Evolutionary conservation across 2,113 vertebrate genomes (phyloP), one percentile per base, ranked within the genome.

Genomic region (Erythrolamprus reginae): DNA sequence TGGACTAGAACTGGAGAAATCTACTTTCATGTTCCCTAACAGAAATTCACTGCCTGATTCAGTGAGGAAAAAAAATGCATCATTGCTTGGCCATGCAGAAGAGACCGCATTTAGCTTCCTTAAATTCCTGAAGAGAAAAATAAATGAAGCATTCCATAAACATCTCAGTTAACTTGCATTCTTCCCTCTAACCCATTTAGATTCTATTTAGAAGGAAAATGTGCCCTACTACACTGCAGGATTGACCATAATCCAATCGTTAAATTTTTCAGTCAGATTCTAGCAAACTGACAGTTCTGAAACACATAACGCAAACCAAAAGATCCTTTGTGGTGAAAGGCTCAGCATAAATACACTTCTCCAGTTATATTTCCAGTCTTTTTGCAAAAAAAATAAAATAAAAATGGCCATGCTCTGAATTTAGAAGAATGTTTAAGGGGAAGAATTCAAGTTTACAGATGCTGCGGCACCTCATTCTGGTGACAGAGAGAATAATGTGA

Each of bases 401-500:
- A n/a, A n/a, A n/a, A n/a, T n/a, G n/a, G n/a, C 50, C 47, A 86
- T 82, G 17, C 58, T 82, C 88, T 47, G 10, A 84, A 15, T 61
- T 92, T 86, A 91, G 82, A 91, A 87, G 10, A 91, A 1, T 5
- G 65, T 24, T 52, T 94, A 94, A 94, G 89, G 42, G 92, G 56
- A 93, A 92, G 83, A 93, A 82, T 94, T 52, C 90, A 92, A 82
- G 65, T 89, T 84, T 87, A 45, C 45, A 93, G 89, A 86, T 95
- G 92, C 89, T 91, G 82, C 84, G 92, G 92, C 93, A 95, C 90
- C 17, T 89, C n/a, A 33, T 94, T 95, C 92, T 95, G 92, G 89
- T 94, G 82, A 88, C 94, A 93, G 92, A 92, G 93, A 90, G 90
- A 89, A 91, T 82, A 94, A 92, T 24, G 88, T 94, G 94, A 93